These are phyloP conservation scores for Gopherus evgoodei DNA, from an alignment of 2,113 vertebrate species.

Conservation along the genomic window DNA sequence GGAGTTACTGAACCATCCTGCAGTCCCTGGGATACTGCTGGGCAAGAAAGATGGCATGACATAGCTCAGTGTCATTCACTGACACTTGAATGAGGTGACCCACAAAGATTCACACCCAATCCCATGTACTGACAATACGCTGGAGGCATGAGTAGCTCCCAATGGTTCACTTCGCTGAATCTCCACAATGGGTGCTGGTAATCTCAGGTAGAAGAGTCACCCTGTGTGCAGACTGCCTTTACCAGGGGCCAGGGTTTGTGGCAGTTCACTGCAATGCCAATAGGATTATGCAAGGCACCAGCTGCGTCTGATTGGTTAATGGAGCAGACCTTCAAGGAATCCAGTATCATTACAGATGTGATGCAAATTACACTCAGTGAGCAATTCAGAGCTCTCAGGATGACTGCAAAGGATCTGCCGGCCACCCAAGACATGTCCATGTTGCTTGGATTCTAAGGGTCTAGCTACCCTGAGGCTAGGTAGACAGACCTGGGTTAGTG, in stretches of 20 bases:
- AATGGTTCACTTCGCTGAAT: not conserved
- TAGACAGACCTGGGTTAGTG: not conserved
- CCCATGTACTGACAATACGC: accelerated
- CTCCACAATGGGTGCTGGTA: not conserved
- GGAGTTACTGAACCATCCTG: not conserved
- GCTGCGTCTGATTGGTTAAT: not conserved
- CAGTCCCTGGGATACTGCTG: not conserved
- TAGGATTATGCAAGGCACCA: not conserved
- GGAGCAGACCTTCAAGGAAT: not conserved
- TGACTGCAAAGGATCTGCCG: accelerated
- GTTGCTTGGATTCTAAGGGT: not conserved
- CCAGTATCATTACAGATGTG: not conserved
- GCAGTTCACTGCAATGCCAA: not conserved
- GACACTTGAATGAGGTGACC: not conserved
- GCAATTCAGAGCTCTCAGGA: too few species aligned
- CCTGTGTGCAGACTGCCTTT: not conserved
- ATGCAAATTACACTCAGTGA: too few species aligned
- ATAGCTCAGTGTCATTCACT: not conserved
- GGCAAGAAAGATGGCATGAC: not conserved
- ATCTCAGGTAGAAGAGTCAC: not conserved
- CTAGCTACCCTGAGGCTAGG: not conserved
- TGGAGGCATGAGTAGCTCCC: not conserved
- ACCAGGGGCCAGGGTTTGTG: not conserved
- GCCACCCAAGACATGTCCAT: not conserved
- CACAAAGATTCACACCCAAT: not conserved